Percentiles rank a stretch among this genome's conserved stretches.
These are phyloP conservation scores for Ephialtes manifestator DNA, from an alignment of 2,888 invertebrate species.

Conservation along the genomic window DNA sequence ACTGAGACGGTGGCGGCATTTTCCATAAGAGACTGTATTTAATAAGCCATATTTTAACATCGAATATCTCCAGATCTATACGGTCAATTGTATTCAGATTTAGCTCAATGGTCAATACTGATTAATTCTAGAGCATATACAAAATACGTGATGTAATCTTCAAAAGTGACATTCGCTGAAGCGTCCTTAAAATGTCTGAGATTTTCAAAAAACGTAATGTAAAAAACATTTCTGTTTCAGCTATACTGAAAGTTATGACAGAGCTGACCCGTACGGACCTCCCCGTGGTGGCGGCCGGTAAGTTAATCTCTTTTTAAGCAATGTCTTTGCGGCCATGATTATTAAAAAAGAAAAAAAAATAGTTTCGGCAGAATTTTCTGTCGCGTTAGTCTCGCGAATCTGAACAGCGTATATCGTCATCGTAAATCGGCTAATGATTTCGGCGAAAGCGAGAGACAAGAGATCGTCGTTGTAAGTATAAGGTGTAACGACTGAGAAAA, in stretches of 20 bases:
- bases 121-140: no score
- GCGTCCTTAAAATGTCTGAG: no score
- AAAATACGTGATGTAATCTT: no score
- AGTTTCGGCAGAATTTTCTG: slow-evolving; percentile 47
- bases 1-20: no score
- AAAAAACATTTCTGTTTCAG: slow-evolving; percentile 72
- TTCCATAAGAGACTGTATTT: no score
- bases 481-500: slow-evolving; percentile 82
- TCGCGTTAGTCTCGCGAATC: slow-evolving; percentile 56
- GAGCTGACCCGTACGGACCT: slow-evolving; percentile 84
- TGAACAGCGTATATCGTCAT: slow-evolving; percentile 53
- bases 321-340: slow-evolving; percentile 28
- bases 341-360: slow-evolving; percentile 23
- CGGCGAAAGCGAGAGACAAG: slow-evolving; percentile 59
- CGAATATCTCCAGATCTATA: no score
- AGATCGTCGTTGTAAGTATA: slow-evolving; percentile 79
- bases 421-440: slow-evolving; percentile 51
- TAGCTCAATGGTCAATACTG: no score
- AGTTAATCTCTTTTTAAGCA: slow-evolving; percentile 73
- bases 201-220: no score
- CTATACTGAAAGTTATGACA: slow-evolving; percentile 84
- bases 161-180: no score
- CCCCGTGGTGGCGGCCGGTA: slow-evolving; percentile 85
- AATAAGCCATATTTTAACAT: no score
- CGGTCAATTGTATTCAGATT: no score